Conservation (phyloP, 2,113 vertebrate species). For the Myrmecophaga tridactyla region DNA sequence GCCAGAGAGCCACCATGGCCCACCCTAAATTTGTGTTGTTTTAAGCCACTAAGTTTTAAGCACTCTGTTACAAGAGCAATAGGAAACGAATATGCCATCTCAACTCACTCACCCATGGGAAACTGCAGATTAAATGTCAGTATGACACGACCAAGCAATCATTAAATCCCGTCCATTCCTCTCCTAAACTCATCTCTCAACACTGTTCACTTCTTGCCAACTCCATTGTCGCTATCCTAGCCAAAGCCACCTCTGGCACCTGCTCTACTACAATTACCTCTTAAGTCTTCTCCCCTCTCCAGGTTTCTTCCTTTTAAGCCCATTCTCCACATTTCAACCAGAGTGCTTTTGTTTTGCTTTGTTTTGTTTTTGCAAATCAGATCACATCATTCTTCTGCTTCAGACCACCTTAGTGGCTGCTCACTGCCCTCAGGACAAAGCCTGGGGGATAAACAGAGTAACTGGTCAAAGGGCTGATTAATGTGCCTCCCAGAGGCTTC, state of each 20-base stretch:
- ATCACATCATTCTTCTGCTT: too few relatives aligned
- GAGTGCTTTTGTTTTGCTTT: background rate
- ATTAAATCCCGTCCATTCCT: background rate
- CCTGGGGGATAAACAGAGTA: background rate
- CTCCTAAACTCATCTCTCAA: background rate
- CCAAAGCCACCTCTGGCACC: too few relatives aligned
- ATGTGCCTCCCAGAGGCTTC: fast-evolving
- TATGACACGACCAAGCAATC: too few relatives aligned
- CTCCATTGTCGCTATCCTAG: background rate
- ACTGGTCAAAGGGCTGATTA: background rate
- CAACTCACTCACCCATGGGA: background rate
- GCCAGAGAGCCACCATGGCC: too few relatives aligned
- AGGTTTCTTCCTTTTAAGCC: background rate
- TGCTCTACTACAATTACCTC: background rate
- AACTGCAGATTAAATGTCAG: background rate
- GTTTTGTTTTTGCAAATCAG: too few relatives aligned
- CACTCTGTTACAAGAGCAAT: background rate
- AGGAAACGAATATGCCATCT: background rate
- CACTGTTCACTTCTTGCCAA: background rate
- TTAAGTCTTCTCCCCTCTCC: background rate
- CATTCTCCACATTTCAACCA: background rate
- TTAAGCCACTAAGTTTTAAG: background rate
- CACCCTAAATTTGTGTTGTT: too few relatives aligned
- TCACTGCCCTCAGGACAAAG: background rate
- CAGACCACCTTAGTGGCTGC: too few relatives aligned